Evolutionary conservation across 2,113 vertebrate species (phyloP).

Genomic region (Boulengeromyrus knoepffleri): DNA sequence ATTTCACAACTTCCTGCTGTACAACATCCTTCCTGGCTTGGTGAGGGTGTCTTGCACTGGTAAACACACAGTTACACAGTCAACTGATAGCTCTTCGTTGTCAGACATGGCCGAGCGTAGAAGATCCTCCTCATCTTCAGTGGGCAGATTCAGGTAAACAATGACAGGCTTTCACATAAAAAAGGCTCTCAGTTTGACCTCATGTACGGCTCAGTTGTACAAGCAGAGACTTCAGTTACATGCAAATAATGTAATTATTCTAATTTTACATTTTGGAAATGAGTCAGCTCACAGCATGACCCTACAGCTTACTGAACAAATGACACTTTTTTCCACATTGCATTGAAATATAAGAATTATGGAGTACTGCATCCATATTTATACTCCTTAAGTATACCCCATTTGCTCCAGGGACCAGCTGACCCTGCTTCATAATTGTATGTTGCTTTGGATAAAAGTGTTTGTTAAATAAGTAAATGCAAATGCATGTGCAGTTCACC

Average conservation of each 20-base stretch:
- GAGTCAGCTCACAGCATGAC: background rate
- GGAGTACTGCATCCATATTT: background rate
- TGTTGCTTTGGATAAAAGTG: background rate
- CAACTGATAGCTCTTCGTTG: background rate
- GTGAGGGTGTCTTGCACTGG: background rate
- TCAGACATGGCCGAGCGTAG: conserved; percentile 16
- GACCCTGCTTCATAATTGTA: background rate
- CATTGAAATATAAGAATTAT: background rate
- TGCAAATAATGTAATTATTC: background rate
- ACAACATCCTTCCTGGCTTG: conserved; percentile 20
- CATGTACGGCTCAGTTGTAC: background rate
- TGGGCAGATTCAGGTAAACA: conserved; percentile 15
- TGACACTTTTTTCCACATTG: background rate
- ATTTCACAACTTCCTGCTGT: conserved; percentile 22
- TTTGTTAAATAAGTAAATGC: background rate
- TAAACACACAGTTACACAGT: background rate
- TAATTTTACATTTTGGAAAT: background rate
- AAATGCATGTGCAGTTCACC: background rate
- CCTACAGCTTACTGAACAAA: background rate
- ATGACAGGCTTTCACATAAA: background rate
- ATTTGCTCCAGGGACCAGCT: background rate
- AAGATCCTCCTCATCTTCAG: conserved; percentile 20
- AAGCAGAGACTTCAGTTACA: background rate
- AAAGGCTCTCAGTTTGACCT: background rate
- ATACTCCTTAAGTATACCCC: background rate